Evolutionary conservation across 1,140 invertebrate genomes (phyloP), one percentile per base, ranked within the genome.

Genomic region (Eurosta solidaginis): DNA sequence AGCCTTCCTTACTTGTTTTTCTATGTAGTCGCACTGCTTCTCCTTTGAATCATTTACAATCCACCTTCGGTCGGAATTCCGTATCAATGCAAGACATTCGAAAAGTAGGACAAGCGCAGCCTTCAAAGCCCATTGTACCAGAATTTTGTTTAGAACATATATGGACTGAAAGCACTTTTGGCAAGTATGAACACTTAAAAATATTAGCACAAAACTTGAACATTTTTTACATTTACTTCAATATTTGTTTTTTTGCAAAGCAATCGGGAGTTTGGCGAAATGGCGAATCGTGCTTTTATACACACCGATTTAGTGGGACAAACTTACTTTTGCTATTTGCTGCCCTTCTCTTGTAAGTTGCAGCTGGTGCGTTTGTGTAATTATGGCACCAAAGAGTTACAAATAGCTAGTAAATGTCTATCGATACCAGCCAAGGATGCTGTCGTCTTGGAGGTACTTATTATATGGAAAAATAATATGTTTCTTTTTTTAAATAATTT

Each of bases 91-190:
- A 87, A 82, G 85, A 87, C 27, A 85, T 85, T 80, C 81, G 83
- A 14, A 87, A 85, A 77, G 74, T 82, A 5, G 83, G 83, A 1
- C 82, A 83, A 76, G 80, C 54, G 0, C 83, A 88, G 74, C 90
- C 91, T 44, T 90, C 92, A 3, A 91, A 94, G 81, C 94, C 94
- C 4, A 88, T 96, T 17, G 93, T 93, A 78, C 96, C 96, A 1
- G 93, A 95, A 81, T 89, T 97, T 73, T 97, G 95, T 86, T 89
- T 97, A 22, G 96, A 97, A 83, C 93, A 95, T 82, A 89, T 97
- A 20, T 97, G 96, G 96, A 94, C 93, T 0, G 96, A 97, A 83
- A 92, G 89, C 79, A 89, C 89, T 50, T 89, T 88, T n/a, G 85
- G 89, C 68, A 87, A 85, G 82, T 88, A 76, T 79, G 84, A 82